Evolutionary conservation across 2,888 invertebrate genomes (phyloP).

Genomic region (Stenichneumon culpator): DNA sequence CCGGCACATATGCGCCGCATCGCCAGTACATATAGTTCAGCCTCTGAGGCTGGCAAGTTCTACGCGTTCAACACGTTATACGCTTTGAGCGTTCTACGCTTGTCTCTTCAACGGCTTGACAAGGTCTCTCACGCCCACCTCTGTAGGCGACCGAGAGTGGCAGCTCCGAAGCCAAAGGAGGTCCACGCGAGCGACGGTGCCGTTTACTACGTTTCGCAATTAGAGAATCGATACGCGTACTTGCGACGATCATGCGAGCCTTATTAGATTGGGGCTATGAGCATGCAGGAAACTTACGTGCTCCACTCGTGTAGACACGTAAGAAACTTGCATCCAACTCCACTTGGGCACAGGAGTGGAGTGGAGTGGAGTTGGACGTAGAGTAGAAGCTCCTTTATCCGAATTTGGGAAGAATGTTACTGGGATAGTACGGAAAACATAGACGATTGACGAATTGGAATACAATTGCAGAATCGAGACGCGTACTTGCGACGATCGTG

Average conservation of each 20-base stretch:
- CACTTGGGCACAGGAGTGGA: too few species aligned
- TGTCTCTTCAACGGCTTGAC: constrained; percentile 36
- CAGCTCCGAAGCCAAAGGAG: not conserved
- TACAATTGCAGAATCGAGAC: not conserved
- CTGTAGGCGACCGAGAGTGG: constrained; percentile 2
- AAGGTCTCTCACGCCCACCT: constrained; percentile 60
- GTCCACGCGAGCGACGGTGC: not conserved
- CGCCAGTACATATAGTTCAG: constrained; percentile 21
- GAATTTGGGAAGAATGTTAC: not conserved
- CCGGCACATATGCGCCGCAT: constrained; percentile 43
- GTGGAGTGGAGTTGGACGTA: too few species aligned
- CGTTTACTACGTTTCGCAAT: constrained; percentile 28
- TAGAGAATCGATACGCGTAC: constrained; percentile 56
- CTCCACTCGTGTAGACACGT: too few species aligned
- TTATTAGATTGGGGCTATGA: constrained; percentile 35
- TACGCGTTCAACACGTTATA: not conserved
- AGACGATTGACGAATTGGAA: not conserved
- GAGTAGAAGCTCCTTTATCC: too few species aligned
- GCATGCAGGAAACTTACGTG: not conserved
- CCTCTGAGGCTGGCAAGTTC: not conserved
- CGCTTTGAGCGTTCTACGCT: not conserved
- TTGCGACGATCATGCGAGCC: constrained; percentile 29
- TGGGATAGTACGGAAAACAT: not conserved
- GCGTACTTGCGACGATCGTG: too few species aligned
- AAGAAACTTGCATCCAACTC: not conserved